Base-by-base conservation (phyloP, 2,888 invertebrate genomes). In the Drosophila dives region DNA sequence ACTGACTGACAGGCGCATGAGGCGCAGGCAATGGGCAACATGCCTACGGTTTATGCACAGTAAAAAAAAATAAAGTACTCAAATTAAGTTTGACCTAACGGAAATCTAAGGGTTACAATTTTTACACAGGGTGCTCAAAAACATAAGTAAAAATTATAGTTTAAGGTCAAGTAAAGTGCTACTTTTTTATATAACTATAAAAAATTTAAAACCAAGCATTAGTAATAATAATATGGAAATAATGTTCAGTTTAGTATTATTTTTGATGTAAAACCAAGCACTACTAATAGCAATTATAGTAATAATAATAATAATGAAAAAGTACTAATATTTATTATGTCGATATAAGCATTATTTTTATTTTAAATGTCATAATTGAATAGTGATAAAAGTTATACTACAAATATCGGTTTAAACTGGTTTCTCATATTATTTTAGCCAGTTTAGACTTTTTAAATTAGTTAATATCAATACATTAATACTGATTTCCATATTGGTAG, bases 1-100 rank as follows among this genome's bases (percentile, higher is more conserved):
- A 69, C 55, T 54, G 80, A 65, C 77, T 72, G 87, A 71, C 84
- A 78, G 78, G 36, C 86, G 72, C 61, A 75, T 67, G 72, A 55
- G 67, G 59, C 63, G 68, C 55, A 59, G 61, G 23, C 64, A 64
- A 45, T 50, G 51, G 54, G 53, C 67, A 45, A 51, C 36, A 50
- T 56, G 29, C n/a, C 63, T 77, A 58, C 26, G 40, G 36, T 56
- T 64, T 62, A 54, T 58, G 72, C 63, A 55, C 55, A 8, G n/a
- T 29, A 12, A 3, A 26, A 38, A 38, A 33, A 51, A 49, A 1
- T 49, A 5, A 17, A 1, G 8, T 17, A 49, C 15, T 26, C 1
- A 15, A 26, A 49, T 15, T 26, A 17, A 10, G 17, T 45, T 45
- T 45, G 12, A 45, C 15, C 45, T 45, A 45, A 15, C 45, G 2